These are phyloP conservation scores for Chrysopilus asiliformis DNA, from an alignment of 2,888 invertebrate species.

Conservation along the genomic window DNA sequence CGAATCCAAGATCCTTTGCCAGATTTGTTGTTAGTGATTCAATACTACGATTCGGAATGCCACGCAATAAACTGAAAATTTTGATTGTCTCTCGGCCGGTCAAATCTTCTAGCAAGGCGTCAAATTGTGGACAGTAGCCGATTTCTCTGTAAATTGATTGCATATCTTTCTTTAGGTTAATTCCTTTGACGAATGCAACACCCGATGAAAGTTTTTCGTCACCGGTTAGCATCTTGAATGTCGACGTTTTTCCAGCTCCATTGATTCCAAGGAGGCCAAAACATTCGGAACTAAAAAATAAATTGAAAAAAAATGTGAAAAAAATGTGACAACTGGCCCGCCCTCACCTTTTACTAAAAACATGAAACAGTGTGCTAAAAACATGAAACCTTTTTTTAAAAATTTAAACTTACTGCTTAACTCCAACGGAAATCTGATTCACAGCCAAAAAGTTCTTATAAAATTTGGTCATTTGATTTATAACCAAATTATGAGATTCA, in stretches of 20 bases:
- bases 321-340: no score
- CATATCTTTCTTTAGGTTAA: conserved; percentile 37
- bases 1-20: conserved; percentile 42
- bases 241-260: conserved; percentile 69
- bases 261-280: conserved; percentile 65
- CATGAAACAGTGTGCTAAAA: no score
- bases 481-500: conserved; percentile 37
- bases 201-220: conserved; percentile 55
- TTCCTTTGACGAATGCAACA: conserved; percentile 46
- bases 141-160: conserved; percentile 42
- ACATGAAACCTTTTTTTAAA: no score
- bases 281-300: conserved; percentile 42
- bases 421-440: conserved; percentile 46
- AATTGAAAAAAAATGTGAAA: background rate
- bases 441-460: conserved; percentile 60
- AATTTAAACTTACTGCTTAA: conserved; percentile 7
- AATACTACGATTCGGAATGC: conserved; percentile 31
- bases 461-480: conserved; percentile 50
- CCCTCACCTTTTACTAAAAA: no score
- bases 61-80: conserved; percentile 47
- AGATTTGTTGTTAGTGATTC: conserved; percentile 32
- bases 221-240: conserved; percentile 73
- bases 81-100: conserved; percentile 49
- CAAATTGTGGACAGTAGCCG: conserved; percentile 51
- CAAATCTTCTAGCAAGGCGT: conserved; percentile 48